phyloP scores from a whole-genome alignment of 2,888 invertebrate species.

The Microplitis deprimator region DNA sequence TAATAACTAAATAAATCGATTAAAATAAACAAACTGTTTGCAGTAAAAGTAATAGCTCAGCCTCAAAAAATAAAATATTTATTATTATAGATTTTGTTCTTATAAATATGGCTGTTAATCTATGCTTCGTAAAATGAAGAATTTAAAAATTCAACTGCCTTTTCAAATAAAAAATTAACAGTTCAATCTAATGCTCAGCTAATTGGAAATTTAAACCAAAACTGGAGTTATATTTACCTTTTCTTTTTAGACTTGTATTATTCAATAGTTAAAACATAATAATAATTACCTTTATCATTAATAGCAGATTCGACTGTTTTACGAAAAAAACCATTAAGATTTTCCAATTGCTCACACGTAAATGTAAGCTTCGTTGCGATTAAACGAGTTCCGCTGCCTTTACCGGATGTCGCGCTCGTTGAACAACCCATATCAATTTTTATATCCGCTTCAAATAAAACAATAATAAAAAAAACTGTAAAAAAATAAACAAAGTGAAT shows the following conservation, averaged over 20 bases:
- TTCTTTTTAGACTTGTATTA: constrained; percentile 50
- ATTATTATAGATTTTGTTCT: no score
- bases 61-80: no score
- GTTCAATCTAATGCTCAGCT: no score
- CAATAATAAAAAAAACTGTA: not conserved
- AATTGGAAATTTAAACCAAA: not conserved
- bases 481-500: not conserved
- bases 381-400: constrained; percentile 70
- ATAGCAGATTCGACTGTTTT: constrained; percentile 44
- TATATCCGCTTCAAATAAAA: not conserved
- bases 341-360: constrained; percentile 72
- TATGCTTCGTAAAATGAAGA: no score
- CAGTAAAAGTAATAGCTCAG: no score
- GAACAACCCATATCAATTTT: constrained; percentile 59
- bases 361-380: constrained; percentile 73
- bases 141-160: no score
- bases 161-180: no score
- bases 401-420: constrained; percentile 57
- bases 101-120: no score
- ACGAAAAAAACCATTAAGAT: constrained; percentile 71
- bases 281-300: constrained; percentile 38
- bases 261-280: not conserved
- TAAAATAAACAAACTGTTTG: no score
- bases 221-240: constrained; percentile 21
- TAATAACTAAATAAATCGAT: no score